These are phyloP conservation scores for Achroia grisella DNA, from an alignment of 1,140 invertebrate genomes.

Conservation along the genomic window DNA sequence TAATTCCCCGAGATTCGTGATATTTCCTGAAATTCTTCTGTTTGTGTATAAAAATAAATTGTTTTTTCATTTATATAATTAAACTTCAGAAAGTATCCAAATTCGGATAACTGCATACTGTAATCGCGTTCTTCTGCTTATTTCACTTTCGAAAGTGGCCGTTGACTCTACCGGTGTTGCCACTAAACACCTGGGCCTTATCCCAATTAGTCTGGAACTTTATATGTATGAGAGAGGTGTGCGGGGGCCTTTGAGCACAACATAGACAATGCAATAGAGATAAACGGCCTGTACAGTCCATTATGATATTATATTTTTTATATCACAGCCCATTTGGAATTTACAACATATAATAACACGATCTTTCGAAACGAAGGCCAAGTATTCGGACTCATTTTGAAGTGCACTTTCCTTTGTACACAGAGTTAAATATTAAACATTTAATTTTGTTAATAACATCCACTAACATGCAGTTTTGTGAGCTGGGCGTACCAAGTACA, in stretches of 20 bases:
- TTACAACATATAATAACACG: constrained; percentile 72
- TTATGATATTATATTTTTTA: constrained; percentile 77
- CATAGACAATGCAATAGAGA: constrained; percentile 60
- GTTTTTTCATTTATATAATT: constrained; percentile 17
- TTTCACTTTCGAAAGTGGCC: too few relatives aligned
- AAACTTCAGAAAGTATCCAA: constrained; percentile 20
- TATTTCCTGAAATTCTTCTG: constrained; percentile 18
- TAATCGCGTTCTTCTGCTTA: too few relatives aligned
- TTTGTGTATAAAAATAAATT: constrained; percentile 30
- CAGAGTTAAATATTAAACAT: constrained; percentile 66
- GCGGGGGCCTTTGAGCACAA: constrained; percentile 33
- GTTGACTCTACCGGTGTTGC: too few relatives aligned
- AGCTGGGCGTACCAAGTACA: constrained; percentile 36
- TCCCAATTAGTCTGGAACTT: too few relatives aligned
- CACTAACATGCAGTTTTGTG: constrained; percentile 46
- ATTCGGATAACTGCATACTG: constrained; percentile 4
- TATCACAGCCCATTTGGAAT: constrained; percentile 83
- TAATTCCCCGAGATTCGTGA: constrained; percentile 6
- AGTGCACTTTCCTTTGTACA: constrained; percentile 73
- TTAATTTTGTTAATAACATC: constrained; percentile 58
- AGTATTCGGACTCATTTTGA: constrained; percentile 55
- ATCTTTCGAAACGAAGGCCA: constrained; percentile 63
- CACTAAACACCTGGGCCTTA: too few relatives aligned
- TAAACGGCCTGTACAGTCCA: constrained; percentile 78
- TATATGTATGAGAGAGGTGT: not conserved